Percentiles rank a stretch among this genome's conserved stretches.
Evolutionary conservation across 2,113 vertebrate genomes (phyloP).

Genomic region (Pelecanus crispus): DNA sequence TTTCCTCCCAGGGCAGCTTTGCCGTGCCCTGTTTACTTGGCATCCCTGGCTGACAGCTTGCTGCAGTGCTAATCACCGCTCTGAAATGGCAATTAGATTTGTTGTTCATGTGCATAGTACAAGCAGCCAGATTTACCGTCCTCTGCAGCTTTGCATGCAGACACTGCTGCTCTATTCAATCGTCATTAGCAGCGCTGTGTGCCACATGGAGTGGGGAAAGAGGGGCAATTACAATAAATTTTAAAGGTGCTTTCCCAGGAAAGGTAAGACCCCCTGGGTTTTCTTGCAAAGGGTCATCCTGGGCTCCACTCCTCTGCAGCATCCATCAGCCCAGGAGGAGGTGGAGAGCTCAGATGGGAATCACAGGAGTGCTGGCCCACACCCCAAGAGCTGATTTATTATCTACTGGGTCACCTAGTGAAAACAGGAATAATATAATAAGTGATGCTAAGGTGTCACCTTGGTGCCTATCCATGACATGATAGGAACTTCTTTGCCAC

Average conservation of each 20-base stretch:
- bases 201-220: background rate
- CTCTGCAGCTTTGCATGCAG: background rate
- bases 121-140: background rate
- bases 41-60: background rate
- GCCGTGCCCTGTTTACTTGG: background rate
- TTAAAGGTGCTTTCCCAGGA: background rate
- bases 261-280: background rate
- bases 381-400: background rate
- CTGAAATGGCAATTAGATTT: background rate
- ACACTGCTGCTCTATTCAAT: background rate
- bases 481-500: background rate
- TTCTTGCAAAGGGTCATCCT: background rate
- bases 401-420: background rate
- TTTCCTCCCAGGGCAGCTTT: background rate
- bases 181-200: background rate
- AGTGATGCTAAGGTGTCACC: background rate
- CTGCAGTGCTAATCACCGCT: background rate
- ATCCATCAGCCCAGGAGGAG: background rate
- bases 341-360: background rate
- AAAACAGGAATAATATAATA: background rate
- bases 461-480: background rate
- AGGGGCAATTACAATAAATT: background rate
- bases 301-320: background rate
- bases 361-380: background rate
- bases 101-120: background rate